A percentile compares a stretch with the other conserved stretches of the same genome.
Conservation (phyloP, 1,140 invertebrate genomes). For the Branchinecta lindahli region DNA sequence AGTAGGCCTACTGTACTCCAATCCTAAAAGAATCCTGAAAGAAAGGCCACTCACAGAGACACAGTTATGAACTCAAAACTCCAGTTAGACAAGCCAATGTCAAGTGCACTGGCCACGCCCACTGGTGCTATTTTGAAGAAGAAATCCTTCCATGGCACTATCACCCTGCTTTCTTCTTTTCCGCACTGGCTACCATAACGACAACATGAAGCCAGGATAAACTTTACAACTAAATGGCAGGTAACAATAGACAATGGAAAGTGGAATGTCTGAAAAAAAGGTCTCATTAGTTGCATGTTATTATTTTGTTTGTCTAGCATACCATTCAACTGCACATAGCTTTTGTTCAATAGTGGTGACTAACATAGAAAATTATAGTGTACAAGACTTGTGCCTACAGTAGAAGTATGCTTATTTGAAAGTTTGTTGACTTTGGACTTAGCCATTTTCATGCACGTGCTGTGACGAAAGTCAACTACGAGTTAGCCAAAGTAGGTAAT, state of each 20-base stretch:
- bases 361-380: too few relatives aligned
- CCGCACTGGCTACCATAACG: slow-evolving; percentile 43
- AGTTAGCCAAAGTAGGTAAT: too few relatives aligned
- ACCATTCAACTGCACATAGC: too few relatives aligned
- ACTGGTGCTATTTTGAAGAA: slow-evolving; percentile 49
- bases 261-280: slow-evolving; percentile 49
- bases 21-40: background rate
- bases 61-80: slow-evolving; percentile 80
- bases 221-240: slow-evolving; percentile 70
- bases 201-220: slow-evolving; percentile 49
- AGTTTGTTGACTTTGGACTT: too few relatives aligned
- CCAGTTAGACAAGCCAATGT: slow-evolving; percentile 96
- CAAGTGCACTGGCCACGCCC: slow-evolving; percentile 79
- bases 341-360: too few relatives aligned
- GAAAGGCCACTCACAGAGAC: slow-evolving; percentile 53
- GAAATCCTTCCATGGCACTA: slow-evolving; percentile 49
- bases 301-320: too few relatives aligned
- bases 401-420: too few relatives aligned
- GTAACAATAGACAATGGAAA: slow-evolving; percentile 68
- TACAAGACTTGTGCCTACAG: too few relatives aligned
- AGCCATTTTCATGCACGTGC: too few relatives aligned
- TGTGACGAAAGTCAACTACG: too few relatives aligned
- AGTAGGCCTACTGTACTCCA: too few relatives aligned
- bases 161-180: slow-evolving; percentile 42
- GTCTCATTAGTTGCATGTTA: too few relatives aligned